Evolutionary conservation across 2,797 vertebrate genomes (phyloP).

Genomic region (Eurystomus glaucurus): DNA sequence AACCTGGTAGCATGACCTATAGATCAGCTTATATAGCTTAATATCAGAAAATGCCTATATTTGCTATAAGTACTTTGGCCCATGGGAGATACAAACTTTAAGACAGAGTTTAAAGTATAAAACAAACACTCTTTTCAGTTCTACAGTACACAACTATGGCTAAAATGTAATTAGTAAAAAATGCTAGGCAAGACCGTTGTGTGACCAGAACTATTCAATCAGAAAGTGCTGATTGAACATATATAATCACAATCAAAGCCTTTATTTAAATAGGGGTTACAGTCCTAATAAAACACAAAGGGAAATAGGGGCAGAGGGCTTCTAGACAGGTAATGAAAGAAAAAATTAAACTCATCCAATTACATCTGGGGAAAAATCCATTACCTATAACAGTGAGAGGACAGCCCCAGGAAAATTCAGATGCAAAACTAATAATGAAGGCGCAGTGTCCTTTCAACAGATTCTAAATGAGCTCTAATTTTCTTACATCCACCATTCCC

Average conservation of each 20-base stretch:
- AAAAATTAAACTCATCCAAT: conserved; percentile 99
- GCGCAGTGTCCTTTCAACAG: conserved; percentile 88
- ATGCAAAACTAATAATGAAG: conserved; percentile 99
- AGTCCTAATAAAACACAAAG: conserved; percentile 98
- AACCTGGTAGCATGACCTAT: background rate
- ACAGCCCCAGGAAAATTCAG: conserved; percentile 93
- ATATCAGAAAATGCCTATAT: background rate
- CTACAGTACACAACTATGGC: conserved; percentile 67
- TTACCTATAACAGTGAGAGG: conserved; percentile 95
- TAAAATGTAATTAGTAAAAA: conserved; percentile 87
- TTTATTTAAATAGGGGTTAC: conserved; percentile 96
- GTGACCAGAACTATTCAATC: conserved; percentile 84
- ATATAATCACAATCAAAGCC: conserved; percentile 86
- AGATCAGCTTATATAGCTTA: background rate
- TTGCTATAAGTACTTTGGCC: background rate
- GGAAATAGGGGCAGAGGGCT: conserved; percentile 94
- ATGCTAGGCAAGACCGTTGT: conserved; percentile 77
- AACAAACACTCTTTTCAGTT: conserved; percentile 67
- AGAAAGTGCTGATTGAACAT: conserved; percentile 88
- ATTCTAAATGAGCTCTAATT: conserved; percentile 91
- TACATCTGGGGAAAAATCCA: conserved; percentile 98
- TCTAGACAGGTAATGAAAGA: conserved; percentile 98
- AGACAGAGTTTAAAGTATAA: conserved; percentile 67
- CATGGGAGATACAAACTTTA: conserved; percentile 31
- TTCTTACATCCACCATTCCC: conserved; percentile 88